These are phyloP conservation scores for Eupithecia subumbrata DNA, from an alignment of 2,888 invertebrate genomes.

Conservation along the genomic window DNA sequence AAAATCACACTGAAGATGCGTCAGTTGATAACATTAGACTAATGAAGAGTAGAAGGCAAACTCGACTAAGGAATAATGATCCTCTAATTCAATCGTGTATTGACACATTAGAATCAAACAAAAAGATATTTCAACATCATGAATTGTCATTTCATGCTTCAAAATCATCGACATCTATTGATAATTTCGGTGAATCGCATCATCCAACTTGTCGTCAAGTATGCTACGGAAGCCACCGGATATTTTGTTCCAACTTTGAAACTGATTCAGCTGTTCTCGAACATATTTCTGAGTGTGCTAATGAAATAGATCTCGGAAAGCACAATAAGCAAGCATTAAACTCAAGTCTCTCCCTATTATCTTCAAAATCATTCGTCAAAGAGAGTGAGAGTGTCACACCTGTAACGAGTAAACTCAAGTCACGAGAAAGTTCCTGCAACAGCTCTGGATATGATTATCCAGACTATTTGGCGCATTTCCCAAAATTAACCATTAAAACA, in stretches of 20 bases:
- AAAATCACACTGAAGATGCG: not conserved
- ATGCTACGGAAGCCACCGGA: slow-evolving; percentile 5
- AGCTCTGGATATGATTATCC: slow-evolving; percentile 42
- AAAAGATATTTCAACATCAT: slow-evolving; percentile 21
- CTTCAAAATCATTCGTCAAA: slow-evolving; percentile 33
- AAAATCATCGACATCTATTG: slow-evolving; percentile 14
- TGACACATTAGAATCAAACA: slow-evolving; percentile 22
- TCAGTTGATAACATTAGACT: not conserved
- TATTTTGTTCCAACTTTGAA: slow-evolving; percentile 1
- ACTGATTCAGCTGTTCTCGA: slow-evolving; percentile 17
- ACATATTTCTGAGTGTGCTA: slow-evolving; percentile 9
- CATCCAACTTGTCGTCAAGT: slow-evolving; percentile 9
- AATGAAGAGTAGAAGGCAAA: not conserved
- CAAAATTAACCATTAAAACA: slow-evolving; percentile 40
- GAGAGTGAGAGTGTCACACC: slow-evolving; percentile 23
- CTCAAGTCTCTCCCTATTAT: slow-evolving; percentile 32
- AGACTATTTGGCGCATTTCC: slow-evolving; percentile 41
- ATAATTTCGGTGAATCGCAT: not conserved
- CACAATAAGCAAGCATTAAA: slow-evolving; percentile 17
- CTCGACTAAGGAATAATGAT: not conserved
- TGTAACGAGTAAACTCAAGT: slow-evolving; percentile 28
- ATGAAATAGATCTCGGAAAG: slow-evolving; percentile 15
- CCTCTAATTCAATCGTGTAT: slow-evolving; percentile 27
- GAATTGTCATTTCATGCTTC: slow-evolving; percentile 1
- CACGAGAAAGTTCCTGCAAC: slow-evolving; percentile 41